A percentile compares a stretch with the other conserved stretches of the same genome.
Evolutionary conservation across 2,888 invertebrate species (phyloP).

Genomic region (Kuschelorhynchus macadamiae): DNA sequence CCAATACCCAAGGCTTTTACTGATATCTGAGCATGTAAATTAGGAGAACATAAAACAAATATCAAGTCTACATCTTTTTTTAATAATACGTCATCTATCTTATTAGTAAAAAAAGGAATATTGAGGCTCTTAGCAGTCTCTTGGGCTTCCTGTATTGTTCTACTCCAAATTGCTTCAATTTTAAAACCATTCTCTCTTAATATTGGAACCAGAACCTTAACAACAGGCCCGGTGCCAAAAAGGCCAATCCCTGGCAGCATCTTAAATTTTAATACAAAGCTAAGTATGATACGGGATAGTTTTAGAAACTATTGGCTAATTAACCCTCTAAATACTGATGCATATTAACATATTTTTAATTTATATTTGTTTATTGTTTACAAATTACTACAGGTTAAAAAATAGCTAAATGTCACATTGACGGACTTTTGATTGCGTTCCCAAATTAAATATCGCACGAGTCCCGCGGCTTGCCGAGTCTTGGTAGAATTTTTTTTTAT

Average conservation of each 20-base stretch:
- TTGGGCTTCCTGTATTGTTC: slow-evolving; percentile 84
- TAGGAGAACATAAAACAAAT: slow-evolving; percentile 94
- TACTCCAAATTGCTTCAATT: slow-evolving; percentile 95
- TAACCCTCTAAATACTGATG: no score
- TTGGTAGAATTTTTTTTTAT: no score
- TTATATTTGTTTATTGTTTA: no score
- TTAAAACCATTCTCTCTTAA: slow-evolving; percentile 92
- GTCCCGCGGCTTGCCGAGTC: no score
- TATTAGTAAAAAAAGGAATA: slow-evolving; percentile 90
- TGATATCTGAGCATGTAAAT: slow-evolving; percentile 94
- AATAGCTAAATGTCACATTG: no score
- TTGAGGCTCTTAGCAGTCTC: slow-evolving; percentile 83
- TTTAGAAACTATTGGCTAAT: no score
- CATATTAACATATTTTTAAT: no score
- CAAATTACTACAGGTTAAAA: no score
- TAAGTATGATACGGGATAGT: no score
- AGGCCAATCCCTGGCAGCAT: slow-evolving; percentile 96
- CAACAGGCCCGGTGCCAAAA: slow-evolving; percentile 91
- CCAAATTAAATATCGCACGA: no score
- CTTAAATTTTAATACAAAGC: no score
- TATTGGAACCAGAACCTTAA: slow-evolving; percentile 90
- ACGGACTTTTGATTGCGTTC: no score
- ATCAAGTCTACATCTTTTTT: slow-evolving; percentile 95
- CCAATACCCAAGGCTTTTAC: slow-evolving; percentile 97
- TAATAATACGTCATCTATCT: slow-evolving; percentile 93